Evolutionary conservation across 1,140 invertebrate species (phyloP), one percentile per base, ranked within the genome.

Genomic region (Vollenhovia emeryi): DNA sequence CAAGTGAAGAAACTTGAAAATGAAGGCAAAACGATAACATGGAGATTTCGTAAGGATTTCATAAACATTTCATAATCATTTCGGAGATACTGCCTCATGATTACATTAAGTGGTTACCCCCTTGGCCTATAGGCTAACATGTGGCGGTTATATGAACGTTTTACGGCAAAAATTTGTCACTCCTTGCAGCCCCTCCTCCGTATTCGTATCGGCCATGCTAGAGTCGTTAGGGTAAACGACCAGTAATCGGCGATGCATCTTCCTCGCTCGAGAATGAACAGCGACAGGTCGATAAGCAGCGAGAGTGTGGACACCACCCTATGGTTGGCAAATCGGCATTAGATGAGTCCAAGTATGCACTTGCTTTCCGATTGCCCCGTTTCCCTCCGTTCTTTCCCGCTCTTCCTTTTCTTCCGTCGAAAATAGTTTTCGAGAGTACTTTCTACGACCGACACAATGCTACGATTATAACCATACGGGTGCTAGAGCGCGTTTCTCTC

Each of bases 201-300:
- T 48, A 48, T 13, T 13, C 21, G n/a, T 76, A 66, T 6, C 45
- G 33, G 13, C 21, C 13, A 21, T 36, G 13, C 36, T 64, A 33
- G 21, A 43, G 24, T 57, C 36, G 36, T 43, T 15, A 83, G 64
- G 71, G 57, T 75, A 36, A 57, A 84, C 78, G 80, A 78, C 84
- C 84, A 84, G 30, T 71, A 52, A 45, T 73, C 76, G 62, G 71
- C 55, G 57, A 79, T 88, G 79, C 59, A 45, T 60, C 79, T 89
- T 73, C 69, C 57, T 85, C 48, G 85, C 73, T 43, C 59, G 50
- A 83, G 74, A 52, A 62, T 55, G 59, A 76, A 86, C 11, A 75
- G 40, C 40, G 75, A 62, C 82, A 85, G 74, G 89, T 89, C 83
- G 83, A 89, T 87, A 55, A 83, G 68, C 66, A 66, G 66, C 68